Conservation (phyloP, 2,113 vertebrate species). For the Halcyon senegalensis region DNA sequence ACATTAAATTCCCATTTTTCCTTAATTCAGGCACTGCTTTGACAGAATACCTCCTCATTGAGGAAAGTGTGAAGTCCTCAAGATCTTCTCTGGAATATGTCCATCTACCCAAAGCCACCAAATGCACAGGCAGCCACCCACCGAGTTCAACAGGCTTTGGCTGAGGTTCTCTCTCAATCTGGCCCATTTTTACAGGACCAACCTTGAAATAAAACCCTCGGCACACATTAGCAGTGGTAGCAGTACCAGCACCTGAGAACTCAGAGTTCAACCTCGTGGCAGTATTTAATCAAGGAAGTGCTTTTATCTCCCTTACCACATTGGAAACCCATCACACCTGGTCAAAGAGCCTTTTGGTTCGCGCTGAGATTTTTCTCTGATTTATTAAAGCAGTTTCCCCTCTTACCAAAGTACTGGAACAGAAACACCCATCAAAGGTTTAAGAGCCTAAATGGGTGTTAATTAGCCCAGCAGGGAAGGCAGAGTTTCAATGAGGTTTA, state of each 20-base stretch:
- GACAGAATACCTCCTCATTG: neutral
- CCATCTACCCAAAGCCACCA: neutral
- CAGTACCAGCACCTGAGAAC: neutral
- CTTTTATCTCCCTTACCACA: neutral
- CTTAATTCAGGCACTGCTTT: neutral
- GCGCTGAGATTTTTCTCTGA: neutral
- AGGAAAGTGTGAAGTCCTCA: neutral
- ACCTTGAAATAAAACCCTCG: neutral
- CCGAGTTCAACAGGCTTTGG: neutral
- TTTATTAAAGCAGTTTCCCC: slow-evolving; percentile 44
- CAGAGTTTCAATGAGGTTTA: slow-evolving; percentile 68
- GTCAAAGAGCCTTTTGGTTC: neutral
- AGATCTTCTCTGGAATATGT: accelerated
- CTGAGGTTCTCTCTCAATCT: neutral
- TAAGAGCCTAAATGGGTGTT: slow-evolving; percentile 72
- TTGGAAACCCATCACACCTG: neutral
- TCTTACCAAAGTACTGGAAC: slow-evolving; percentile 41
- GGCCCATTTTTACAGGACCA: neutral
- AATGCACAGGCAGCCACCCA: neutral
- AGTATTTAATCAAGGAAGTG: slow-evolving; percentile 36
- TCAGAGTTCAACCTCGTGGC: neutral
- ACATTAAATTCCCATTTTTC: neutral
- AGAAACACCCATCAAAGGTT: slow-evolving; percentile 70
- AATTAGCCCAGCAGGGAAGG: slow-evolving; percentile 75
- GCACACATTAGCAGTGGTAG: neutral